phyloP scores from a whole-genome alignment of 2,888 invertebrate species.

The Lepidocyrtinus sp. region DNA sequence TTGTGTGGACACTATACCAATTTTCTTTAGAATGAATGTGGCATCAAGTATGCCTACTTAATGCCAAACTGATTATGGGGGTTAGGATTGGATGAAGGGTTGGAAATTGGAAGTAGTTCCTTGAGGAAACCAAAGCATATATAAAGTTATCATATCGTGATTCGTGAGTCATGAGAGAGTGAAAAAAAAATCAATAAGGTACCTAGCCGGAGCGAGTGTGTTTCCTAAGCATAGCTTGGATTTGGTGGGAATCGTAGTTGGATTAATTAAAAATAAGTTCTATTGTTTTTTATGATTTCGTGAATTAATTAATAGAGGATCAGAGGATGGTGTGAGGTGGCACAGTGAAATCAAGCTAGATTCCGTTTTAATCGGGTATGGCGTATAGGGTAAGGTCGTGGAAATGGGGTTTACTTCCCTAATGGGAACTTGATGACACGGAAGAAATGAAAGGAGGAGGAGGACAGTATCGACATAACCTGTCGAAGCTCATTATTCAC shows the following conservation, averaged over 20 bases:
- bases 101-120: constrained; percentile 14
- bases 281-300: not conserved
- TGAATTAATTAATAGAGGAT: not conserved
- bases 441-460: not conserved
- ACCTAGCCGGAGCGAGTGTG: not conserved
- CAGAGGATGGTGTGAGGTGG: no score
- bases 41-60: not conserved
- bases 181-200: not conserved
- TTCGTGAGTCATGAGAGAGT: not conserved
- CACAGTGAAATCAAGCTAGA: not conserved
- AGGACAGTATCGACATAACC: no score
- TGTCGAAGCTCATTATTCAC: no score
- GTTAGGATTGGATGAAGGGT: not conserved
- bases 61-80: constrained; percentile 23
- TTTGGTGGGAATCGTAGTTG: not conserved
- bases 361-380: not conserved
- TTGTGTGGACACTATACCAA: constrained; percentile 38
- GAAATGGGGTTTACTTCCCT: not conserved
- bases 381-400: not conserved
- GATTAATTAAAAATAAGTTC: not conserved
- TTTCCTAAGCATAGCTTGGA: not conserved
- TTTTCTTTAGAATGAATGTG: constrained; percentile 24
- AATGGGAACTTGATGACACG: not conserved
- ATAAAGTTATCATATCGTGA: no score
- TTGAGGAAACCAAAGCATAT: no score